Evolutionary conservation across 2,797 vertebrate species (phyloP).

Genomic region (Neostethus bicornis): DNA sequence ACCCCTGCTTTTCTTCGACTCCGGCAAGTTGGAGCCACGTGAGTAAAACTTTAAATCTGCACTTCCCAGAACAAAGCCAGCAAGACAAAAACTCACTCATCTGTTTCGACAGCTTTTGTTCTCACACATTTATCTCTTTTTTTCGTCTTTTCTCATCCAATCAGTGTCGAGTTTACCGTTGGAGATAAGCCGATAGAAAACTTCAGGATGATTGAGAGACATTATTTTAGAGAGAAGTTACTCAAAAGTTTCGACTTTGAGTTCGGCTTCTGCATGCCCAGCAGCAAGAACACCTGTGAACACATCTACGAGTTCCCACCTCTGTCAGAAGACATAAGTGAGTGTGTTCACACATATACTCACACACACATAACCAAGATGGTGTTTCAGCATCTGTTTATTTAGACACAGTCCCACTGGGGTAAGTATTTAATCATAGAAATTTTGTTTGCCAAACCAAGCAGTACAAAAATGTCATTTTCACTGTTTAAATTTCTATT

Average conservation of each 20-base stretch:
- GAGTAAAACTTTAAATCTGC: slow-evolving; percentile 69
- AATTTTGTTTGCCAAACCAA: no score
- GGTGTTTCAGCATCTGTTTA: no score
- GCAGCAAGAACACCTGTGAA: slow-evolving; percentile 98
- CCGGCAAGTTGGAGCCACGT: slow-evolving; percentile 97
- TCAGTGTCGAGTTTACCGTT: slow-evolving; percentile 96
- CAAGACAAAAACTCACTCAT: background rate
- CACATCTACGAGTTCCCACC: slow-evolving; percentile 98
- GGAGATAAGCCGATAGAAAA: slow-evolving; percentile 95
- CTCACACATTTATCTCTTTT: background rate
- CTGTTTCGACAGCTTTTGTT: background rate
- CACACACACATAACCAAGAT: background rate
- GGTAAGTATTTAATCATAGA: no score
- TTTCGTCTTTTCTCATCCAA: background rate
- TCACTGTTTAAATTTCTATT: no score
- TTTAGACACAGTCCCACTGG: no score
- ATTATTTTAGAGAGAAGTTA: slow-evolving; percentile 94
- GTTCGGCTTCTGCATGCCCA: slow-evolving; percentile 98
- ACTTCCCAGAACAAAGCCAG: background rate
- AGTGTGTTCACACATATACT: slow-evolving; percentile 58
- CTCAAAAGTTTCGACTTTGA: slow-evolving; percentile 99
- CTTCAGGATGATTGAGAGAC: slow-evolving; percentile 98
- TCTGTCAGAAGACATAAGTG: slow-evolving; percentile 94
- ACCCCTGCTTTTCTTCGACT: slow-evolving; percentile 93
- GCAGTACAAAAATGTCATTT: no score